phyloP scores from a whole-genome alignment of 2,113 vertebrate genomes.

The Hyla sarda region DNA sequence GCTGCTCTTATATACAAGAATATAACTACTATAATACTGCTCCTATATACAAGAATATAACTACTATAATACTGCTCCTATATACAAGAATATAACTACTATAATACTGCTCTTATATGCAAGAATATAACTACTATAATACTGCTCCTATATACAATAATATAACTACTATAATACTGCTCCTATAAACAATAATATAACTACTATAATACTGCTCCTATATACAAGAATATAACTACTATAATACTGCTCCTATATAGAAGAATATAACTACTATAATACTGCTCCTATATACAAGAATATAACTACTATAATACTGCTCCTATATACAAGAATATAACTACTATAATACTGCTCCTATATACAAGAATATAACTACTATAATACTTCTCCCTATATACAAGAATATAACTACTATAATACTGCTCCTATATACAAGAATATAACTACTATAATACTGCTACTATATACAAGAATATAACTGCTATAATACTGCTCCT shows the following conservation, averaged over 20 bases:
- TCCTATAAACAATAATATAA: neutral
- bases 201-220: conserved; percentile 1
- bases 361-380: neutral
- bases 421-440: too few species aligned
- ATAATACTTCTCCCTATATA: neutral
- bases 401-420: too few species aligned
- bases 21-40: neutral
- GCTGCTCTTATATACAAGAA: neutral
- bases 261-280: neutral
- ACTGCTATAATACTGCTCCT: too few species aligned
- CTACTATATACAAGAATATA: too few species aligned
- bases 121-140: too few species aligned
- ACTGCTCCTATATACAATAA: neutral
- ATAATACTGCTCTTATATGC: neutral
- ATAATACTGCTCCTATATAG: neutral
- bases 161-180: neutral
- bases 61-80: conserved; percentile 1
- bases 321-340: too few species aligned
- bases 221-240: neutral
- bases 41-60: neutral
- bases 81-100: neutral
- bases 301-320: neutral
- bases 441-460: too few species aligned
- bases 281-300: neutral
- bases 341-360: neutral